Conservation (phyloP, 2,888 invertebrate genomes). For the Dicyrtoma fusca region DNA sequence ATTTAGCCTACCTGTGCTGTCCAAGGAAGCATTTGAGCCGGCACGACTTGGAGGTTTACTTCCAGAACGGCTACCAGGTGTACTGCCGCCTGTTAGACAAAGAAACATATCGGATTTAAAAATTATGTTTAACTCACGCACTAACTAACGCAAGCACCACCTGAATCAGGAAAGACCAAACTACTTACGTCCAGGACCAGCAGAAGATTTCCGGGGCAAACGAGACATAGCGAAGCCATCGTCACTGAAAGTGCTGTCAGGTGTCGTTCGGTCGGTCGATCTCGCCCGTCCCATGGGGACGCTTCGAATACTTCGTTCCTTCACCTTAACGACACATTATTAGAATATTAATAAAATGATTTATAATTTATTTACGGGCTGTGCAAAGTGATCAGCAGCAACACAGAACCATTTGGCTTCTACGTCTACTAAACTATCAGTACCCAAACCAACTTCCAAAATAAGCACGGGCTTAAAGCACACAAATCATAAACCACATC, state of each 20-base stretch:
- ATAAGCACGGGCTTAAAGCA: too few relatives aligned
- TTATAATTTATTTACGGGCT: too few relatives aligned
- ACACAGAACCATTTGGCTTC: too few relatives aligned
- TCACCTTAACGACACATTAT: conserved; percentile 67
- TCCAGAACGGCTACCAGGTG: conserved; percentile 82
- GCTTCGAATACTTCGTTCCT: conserved; percentile 88
- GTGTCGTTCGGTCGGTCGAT: conserved; percentile 74
- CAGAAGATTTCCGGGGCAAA: conserved; percentile 53
- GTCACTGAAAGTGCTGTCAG: conserved; percentile 86
- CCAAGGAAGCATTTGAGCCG: conserved; percentile 87
- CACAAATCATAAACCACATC: too few relatives aligned
- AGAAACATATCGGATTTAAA: not conserved
- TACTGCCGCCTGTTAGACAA: conserved; percentile 65
- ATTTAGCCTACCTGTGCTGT: conserved; percentile 73
- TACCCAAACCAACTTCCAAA: too few relatives aligned
- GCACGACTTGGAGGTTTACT: conserved; percentile 92
- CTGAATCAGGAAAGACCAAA: too few relatives aligned
- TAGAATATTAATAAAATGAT: not conserved
- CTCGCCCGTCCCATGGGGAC: conserved; percentile 74
- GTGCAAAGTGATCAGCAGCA: too few relatives aligned
- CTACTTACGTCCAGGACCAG: conserved; percentile 54
- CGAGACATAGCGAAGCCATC: conserved; percentile 73
- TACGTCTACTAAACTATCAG: too few relatives aligned
- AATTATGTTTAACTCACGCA: too few relatives aligned
- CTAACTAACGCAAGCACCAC: too few relatives aligned